Base-by-base conservation (phyloP, 2,888 invertebrate species). In the Germaria angustata region DNA sequence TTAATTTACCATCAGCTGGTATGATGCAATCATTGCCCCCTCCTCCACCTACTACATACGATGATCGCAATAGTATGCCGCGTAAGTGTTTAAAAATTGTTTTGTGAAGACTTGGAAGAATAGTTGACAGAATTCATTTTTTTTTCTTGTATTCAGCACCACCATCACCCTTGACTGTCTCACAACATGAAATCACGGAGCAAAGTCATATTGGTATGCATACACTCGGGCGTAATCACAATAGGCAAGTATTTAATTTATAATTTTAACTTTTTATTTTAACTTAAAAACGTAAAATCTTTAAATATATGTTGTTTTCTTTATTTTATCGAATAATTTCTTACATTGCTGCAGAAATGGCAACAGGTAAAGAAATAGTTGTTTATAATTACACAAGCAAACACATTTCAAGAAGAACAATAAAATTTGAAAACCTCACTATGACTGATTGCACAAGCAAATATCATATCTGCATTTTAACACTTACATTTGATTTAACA, bases 1-100 rank as follows among this genome's bases (percentile, higher is more conserved):
- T 90, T 44, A 90, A 90, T 87, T 87, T 91, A 85, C 90, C 90
- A 75, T 93, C 95, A 92, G 94, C 96, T 68, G 97, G 97, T 68
- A 96, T 97, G 94, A 97, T 97, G 80, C 97, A 97, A 92, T 97
- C 97, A 1, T 93, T 96, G 89, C 95, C 94, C 85, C 95, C 95
- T 87, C 92, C 95, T 88, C 93, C 95, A 88, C 93, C 95, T 88
- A 93, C 93, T 88, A 90, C 91, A 8, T 92, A 92, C 32, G 94
- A 94, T 82, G 93, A 93, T 84, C 93, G 93, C 82, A 92, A 92
- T 88, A 95, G 93, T 89, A 96, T 97, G 96, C 96, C 97, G 82
- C 96, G 96, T 96, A 92, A 94, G 95, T 93, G 36, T 49, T 6
- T 32, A 24, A 15, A 49, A 24, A 44, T 20, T 28, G 7, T 0